Base-by-base conservation (phyloP, 2,113 vertebrate species). In the Cervus canadensis region DNA sequence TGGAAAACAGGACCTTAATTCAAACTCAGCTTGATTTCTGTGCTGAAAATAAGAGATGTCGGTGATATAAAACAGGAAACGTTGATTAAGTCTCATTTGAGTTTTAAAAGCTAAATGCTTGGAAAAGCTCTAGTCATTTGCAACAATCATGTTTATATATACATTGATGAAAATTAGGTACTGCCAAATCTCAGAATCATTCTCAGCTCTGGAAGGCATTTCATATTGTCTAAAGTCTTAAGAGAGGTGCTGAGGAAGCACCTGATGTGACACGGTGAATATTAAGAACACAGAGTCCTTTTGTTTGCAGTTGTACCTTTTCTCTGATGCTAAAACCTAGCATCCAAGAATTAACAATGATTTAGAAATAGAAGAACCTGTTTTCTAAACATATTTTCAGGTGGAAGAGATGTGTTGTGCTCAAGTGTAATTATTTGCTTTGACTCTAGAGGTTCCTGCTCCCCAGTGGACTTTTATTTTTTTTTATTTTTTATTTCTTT, bases 1-100 rank as follows among this genome's bases (percentile, higher is more conserved):
- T 96, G 60, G 96, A 84, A 97, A 98, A 91, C 74, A 67, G 56
- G 64, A 97, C 91, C 87, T 95, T 97, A 98, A 97, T 94, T 95
- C 89, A 94, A 96, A 45, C 87, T 97, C 91, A 87, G 64, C 71
- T 95, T 93, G 86, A 97, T 97, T 97, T 95, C 94, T 89, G 57
- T 79, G 60, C 79, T 62, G 45, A 79, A 64, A 97, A 60, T 89
- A 96, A 95, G 78, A 85, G 12, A 50, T 45, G 30, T 81, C 12
- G 1, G 54, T 59, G 83, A 76, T 59, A 62, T 74, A 87, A 97
- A 95, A 95, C 23, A 45, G 83, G 81, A 97, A 98, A 94, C 7
- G 25, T 45, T 96, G 89, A 97, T 96, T 92, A 95, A 79, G 17
- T 90, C 64, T 97, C 89, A 92, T 91, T 36, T 93, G 95, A 87